Base-by-base conservation (phyloP, 2,797 vertebrate species). In the Moxostoma hubbsi region DNA sequence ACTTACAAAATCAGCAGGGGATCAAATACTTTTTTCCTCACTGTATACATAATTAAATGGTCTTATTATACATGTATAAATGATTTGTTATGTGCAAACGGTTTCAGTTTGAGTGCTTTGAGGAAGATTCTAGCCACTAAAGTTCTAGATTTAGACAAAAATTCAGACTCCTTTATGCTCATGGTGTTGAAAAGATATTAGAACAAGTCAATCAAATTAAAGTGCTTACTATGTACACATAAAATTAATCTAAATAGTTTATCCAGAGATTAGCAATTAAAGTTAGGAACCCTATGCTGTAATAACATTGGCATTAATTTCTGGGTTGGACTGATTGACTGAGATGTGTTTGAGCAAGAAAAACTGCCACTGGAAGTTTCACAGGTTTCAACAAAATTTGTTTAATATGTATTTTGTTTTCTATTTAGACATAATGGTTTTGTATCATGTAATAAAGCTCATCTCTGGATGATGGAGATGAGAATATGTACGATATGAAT, bases 381-480 rank as follows among this genome's bases (percentile, higher is more conserved):
- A 49, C 45, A 49, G 10, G 11, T 59, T 46, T 68, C 18, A 18
- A 18, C 1, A 18, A 18, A 18, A 18, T 18, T 64, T 64, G 62
- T 64, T 79, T 55, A 36, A 55, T 47, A 11, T 79, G 43, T 63
- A 2, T 61, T 43, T 59, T 69, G 64, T 77, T 69, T 69, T 5
- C 9, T 78, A 71, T 74, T 77, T 53, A 7, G 47, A 46, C 10
- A 47, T 7, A n/a, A 45, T 57, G 24, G 55, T 83, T 79, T 73
- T 81, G 74, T n/a, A 69, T 78, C n/a, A 36, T 79, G 36, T 57
- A 69, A 54, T 80, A 24, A 64, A 54, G 12, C 18, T n/a, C n/a
- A 55, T 51, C 43, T 64, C 15, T 43, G 9, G 16, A 71, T 43
- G 15, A 59, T 67, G 66, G 64, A 16, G 36, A 49, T 71, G 43